Evolutionary conservation across 2,797 vertebrate species (phyloP).

Genomic region (Lagocephalus sceleratus): DNA sequence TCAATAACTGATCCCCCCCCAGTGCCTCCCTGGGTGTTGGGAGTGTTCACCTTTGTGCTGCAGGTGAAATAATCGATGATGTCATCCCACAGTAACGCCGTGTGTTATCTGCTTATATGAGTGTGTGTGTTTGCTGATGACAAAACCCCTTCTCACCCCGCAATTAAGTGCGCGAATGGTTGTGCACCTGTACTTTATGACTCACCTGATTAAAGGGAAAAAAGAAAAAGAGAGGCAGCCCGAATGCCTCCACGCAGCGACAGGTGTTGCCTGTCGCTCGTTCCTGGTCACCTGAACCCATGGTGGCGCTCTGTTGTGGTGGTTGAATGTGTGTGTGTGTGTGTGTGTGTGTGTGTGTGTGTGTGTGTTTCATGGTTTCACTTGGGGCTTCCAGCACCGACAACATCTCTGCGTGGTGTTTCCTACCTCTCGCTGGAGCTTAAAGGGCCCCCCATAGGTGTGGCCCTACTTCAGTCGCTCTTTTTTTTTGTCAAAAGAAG

Average conservation of each 20-base stretch:
- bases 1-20: too few relatives aligned
- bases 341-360: conserved; percentile 29
- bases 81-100: conserved; percentile 1
- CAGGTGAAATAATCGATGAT: conserved; percentile 1
- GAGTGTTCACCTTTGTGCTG: not conserved
- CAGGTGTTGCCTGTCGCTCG: conserved; percentile 25
- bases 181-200: conserved; percentile 57
- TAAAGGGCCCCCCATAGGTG: conserved; percentile 6
- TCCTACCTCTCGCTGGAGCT: conserved; percentile 11
- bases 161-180: conserved; percentile 34
- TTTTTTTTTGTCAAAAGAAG: conserved; percentile 21
- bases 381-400: conserved; percentile 6
- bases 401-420: too few relatives aligned
- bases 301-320: conserved; percentile 29
- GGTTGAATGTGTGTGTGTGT: conserved; percentile 41
- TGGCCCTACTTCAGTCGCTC: conserved; percentile 10
- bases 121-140: conserved; percentile 37
- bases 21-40: too few relatives aligned
- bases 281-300: conserved; percentile 5
- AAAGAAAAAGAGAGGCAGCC: conserved; percentile 11
- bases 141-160: conserved; percentile 20
- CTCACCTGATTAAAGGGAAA: conserved; percentile 19
- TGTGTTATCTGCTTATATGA: not conserved
- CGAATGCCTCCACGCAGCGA: conserved; percentile 41
- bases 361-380: conserved; percentile 5